Base-by-base conservation (phyloP, 2,113 vertebrate genomes). In the Eonycteris spelaea region DNA sequence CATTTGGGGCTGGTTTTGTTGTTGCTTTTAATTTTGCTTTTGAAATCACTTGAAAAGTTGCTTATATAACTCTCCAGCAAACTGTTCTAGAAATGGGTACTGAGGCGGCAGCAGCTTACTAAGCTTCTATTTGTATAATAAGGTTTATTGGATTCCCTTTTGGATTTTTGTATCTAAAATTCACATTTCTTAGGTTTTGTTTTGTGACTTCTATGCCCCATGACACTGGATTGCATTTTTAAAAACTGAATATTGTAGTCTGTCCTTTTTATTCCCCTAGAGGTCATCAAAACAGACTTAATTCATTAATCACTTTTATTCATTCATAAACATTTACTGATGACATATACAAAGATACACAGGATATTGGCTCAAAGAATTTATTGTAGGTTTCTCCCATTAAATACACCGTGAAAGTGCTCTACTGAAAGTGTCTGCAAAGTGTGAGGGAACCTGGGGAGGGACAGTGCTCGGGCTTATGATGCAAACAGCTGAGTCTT, bases 201-300 rank as follows among this genome's bases (percentile, higher is more conserved):
- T 93, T 45, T 86, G 55, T 93, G 38, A 94, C 28, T 13, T 63
- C 51, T 74, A 35, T 45, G 92, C 61, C 85, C 48, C 0, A 30
- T 2, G 6, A 89, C n/a, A 51, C 21, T 45, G 33, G 33, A 43
- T 2, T 63, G 16, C 18, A 57, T 67, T 75, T 43, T 21, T 70
- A 95, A 79, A 86, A 74, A 85, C 10, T 75, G 61, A 65, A 43
- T 65, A 67, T 2, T 43, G 14, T 53, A 91, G 48, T 22, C 45
- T 48, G 28, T 77, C n/a, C 48, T 79, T 65, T 94, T 75, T n/a
- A 79, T 77, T 85, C 38, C 18, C 38, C 28, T 77, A 70, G 65
- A 94, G 53, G n/a, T 61, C 59, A 93, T 70, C 40, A 79, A 88
- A 93, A 91, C 6, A 78, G 30, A 78, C 22, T 93, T 94, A 15